Evolutionary conservation across 2,888 invertebrate species (phyloP).

Genomic region (Drosophila picticornis): DNA sequence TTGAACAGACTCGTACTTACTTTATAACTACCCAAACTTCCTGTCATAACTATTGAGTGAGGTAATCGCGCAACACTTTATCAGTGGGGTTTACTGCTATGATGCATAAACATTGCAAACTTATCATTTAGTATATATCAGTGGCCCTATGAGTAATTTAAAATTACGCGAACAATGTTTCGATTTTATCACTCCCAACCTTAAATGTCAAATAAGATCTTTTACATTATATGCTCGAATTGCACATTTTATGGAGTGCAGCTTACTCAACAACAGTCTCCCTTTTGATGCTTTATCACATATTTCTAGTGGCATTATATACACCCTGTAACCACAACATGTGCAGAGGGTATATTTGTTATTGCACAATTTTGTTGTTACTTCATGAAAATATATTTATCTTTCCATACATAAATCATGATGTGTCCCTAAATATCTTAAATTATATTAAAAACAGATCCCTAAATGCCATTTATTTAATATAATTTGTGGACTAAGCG

Average conservation of each 20-base stretch:
- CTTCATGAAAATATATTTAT: background rate
- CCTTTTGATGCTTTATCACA: conserved; percentile 36
- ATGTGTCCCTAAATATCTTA: background rate
- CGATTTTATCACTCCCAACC: conserved; percentile 18
- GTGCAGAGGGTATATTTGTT: background rate
- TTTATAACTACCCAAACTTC: conserved; percentile 30
- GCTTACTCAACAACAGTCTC: conserved; percentile 32
- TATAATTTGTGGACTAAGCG: background rate
- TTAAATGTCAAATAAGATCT: conserved; percentile 37
- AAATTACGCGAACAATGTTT: conserved; percentile 18
- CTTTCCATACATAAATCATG: background rate
- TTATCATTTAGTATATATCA: conserved; percentile 7
- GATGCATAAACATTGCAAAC: conserved; percentile 1
- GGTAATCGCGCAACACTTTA: conserved; percentile 35
- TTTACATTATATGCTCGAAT: conserved; percentile 31
- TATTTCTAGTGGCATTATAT: conserved; percentile 38
- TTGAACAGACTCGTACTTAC: conserved; percentile 3
- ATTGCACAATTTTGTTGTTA: background rate
- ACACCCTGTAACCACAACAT: conserved; percentile 31
- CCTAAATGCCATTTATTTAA: background rate
- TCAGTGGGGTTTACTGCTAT: conserved; percentile 6
- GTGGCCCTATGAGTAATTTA: conserved; percentile 11
- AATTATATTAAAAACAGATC: background rate
- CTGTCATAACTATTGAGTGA: conserved; percentile 29
- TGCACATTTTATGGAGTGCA: conserved; percentile 54